Conservation (phyloP, 1,140 invertebrate genomes). For the Charaxes varanes region DNA sequence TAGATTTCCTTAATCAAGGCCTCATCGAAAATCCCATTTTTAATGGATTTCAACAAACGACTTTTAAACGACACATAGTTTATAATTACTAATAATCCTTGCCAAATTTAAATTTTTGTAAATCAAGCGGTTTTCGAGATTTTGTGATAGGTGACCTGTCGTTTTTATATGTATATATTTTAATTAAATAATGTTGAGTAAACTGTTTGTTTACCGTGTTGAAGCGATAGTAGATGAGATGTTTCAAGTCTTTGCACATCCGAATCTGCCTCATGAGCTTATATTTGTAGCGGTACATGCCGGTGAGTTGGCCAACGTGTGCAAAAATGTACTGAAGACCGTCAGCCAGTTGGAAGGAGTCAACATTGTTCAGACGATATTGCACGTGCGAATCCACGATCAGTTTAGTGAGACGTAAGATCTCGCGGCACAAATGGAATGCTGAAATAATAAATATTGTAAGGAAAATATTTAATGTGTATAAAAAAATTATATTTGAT, state of each 20-base stretch:
- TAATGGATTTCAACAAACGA: too few species aligned
- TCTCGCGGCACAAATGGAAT: constrained; percentile 99
- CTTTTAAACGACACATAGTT: too few species aligned
- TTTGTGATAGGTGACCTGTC: not conserved
- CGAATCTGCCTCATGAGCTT: constrained; percentile 99
- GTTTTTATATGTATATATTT: not conserved
- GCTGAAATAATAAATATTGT: constrained; percentile 75
- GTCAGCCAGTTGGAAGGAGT: constrained; percentile 98
- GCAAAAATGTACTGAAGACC: constrained; percentile 99
- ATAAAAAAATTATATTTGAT: too few species aligned
- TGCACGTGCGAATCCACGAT: constrained; percentile 99
- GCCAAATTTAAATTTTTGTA: too few species aligned
- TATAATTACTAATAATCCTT: too few species aligned
- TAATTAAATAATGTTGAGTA: not conserved
- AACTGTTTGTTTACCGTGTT: constrained; percentile 90
- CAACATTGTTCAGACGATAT: constrained; percentile 98
- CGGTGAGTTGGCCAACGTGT: constrained; percentile 98
- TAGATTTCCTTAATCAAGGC: too few species aligned
- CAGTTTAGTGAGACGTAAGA: constrained; percentile 96
- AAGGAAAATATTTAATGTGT: too few species aligned
- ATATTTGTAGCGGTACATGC: constrained; percentile 99
- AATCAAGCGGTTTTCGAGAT: too few species aligned
- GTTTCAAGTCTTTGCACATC: constrained; percentile 99
- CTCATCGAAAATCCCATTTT: too few species aligned
- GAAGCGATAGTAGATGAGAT: constrained; percentile 99